phyloP scores from a whole-genome alignment of 2,797 vertebrate genomes.

The Gymnoscopelus microlampas region DNA sequence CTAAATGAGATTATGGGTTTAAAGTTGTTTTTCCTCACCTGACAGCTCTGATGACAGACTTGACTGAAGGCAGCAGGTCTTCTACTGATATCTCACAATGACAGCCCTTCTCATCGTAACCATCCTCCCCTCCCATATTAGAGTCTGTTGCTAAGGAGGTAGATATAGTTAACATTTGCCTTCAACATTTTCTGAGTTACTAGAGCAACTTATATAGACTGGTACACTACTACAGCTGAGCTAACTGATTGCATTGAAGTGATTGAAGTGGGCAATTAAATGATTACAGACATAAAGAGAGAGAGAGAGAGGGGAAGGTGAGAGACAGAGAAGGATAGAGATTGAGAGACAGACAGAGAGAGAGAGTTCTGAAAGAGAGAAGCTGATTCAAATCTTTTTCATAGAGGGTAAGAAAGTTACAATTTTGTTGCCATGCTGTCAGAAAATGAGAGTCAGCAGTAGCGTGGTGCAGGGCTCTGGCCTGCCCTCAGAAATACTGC shows the following conservation, averaged over 20 bases:
- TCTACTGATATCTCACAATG: slow-evolving; percentile 95
- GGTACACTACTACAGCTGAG: too few species aligned
- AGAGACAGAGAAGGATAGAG: neutral
- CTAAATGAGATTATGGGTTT: neutral
- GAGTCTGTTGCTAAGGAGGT: slow-evolving; percentile 83
- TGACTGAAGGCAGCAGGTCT: slow-evolving; percentile 93
- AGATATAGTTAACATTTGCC: too few species aligned
- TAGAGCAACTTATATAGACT: too few species aligned
- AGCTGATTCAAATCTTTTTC: too few species aligned
- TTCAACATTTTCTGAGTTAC: too few species aligned
- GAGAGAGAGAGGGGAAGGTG: neutral
- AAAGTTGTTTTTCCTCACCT: slow-evolving; percentile 82
- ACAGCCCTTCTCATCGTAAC: slow-evolving; percentile 93
- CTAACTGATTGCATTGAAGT: too few species aligned
- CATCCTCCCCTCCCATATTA: slow-evolving; percentile 88
- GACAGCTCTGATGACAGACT: slow-evolving; percentile 94
- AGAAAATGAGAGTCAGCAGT: neutral
- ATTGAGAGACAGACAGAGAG: neutral
- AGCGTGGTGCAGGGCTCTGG: slow-evolving; percentile 25
- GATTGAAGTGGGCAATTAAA: too few species aligned
- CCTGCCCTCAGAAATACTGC: slow-evolving; percentile 14
- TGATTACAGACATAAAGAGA: neutral
- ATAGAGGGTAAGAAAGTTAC: neutral
- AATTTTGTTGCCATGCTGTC: slow-evolving; percentile 11
- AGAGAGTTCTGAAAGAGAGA: slow-evolving; percentile 6